Evolutionary conservation across 2,888 invertebrate genomes (phyloP), one percentile per base, ranked within the genome.

Genomic region (Leucophenga maculata): DNA sequence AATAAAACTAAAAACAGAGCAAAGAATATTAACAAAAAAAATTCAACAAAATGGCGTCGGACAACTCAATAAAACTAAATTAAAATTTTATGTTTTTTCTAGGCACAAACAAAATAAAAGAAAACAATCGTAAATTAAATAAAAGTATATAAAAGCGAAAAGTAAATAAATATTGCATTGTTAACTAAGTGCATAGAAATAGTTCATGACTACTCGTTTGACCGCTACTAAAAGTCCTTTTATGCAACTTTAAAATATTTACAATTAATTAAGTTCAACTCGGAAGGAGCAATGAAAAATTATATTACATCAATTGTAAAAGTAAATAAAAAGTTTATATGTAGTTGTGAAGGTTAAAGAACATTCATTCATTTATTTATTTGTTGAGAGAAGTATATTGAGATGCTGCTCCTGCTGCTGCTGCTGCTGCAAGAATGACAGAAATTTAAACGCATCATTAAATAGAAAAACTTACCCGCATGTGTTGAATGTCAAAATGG

Each of bases 401-500:
- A 26, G 26, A 26, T 26, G 26, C 26, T 26, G 26, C 2, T n/a
- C n/a, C n/a, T n/a, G n/a, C n/a, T n/a, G n/a, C n/a, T n/a, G n/a
- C n/a, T n/a, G n/a, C n/a, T n/a, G 32, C 32, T 32, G 1, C 8
- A 46, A 62, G 22, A 39, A 44, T 39, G 39, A 39, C 39, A 6
- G 11, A 39, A 59, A 70, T 57, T 72, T 65, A 60, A 46, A 60
- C 65, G 73, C 72, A 59, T 67, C 65, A 74, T 67, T 72, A 50
- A 68, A 59, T 46, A 54, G 54, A 44, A 44, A 39, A 59, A 69
- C 46, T 74, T 64, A 60, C 67, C 70, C 73, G 72, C 59, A 69
- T 65, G 67, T 39, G 39, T 69, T 16, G n/a, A 64, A 64, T 64
- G 62, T 48, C 60, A 60, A 39, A 31, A 18, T 39, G 39, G 39